Conservation (phyloP, 2,888 invertebrate genomes). For the Troides aeacus region DNA sequence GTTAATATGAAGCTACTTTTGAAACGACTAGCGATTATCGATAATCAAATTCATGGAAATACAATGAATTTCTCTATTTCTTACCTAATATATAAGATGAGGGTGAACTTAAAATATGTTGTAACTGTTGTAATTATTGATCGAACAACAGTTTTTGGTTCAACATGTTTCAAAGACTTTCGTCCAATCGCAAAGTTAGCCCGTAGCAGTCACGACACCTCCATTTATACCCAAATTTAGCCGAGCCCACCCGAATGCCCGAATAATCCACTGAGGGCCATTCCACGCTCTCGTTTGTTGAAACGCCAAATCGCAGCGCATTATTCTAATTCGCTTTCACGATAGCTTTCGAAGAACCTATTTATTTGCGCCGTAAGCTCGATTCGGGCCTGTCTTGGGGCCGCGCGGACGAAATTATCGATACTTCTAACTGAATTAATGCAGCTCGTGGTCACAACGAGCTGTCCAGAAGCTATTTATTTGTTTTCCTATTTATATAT, state of each 20-base stretch:
- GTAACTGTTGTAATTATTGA: not conserved
- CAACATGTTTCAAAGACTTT: constrained; percentile 1
- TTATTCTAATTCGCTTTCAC: constrained; percentile 78
- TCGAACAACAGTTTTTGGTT: not conserved
- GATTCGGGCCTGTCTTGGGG: constrained; percentile 47
- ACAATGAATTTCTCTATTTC: no score
- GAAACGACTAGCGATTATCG: no score
- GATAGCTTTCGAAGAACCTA: constrained; percentile 77
- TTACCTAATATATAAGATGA: not conserved
- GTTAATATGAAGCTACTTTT: no score
- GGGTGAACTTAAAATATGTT: not conserved
- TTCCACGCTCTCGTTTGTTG: constrained; percentile 74
- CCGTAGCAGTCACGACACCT: constrained; percentile 61
- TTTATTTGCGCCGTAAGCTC: constrained; percentile 71
- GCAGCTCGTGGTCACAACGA: constrained; percentile 29
- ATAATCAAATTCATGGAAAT: no score
- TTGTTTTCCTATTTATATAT: no score
- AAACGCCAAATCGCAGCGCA: constrained; percentile 77
- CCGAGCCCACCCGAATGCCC: constrained; percentile 61
- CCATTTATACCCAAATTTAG: constrained; percentile 74
- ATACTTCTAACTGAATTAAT: constrained; percentile 38
- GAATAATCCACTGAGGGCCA: constrained; percentile 76
- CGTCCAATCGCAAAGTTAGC: constrained; percentile 45
- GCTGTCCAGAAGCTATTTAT: not conserved
- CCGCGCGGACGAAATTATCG: constrained; percentile 50